Evolutionary conservation across 2,888 invertebrate genomes (phyloP).

Genomic region (Brenthis daphne): DNA sequence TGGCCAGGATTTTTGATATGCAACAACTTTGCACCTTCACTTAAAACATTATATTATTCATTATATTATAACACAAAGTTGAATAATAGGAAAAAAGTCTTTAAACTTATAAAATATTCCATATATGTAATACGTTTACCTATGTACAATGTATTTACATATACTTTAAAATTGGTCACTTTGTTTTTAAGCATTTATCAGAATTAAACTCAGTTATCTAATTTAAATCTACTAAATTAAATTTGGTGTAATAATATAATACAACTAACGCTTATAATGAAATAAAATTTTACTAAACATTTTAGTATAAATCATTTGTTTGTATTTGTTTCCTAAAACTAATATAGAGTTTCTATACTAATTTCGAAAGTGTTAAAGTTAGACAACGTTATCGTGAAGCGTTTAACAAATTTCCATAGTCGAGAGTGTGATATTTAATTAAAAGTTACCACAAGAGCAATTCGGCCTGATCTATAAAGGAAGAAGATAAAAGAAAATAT

Average conservation of each 20-base stretch:
- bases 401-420: constrained; percentile 28
- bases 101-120: too few species aligned
- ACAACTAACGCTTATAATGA: background rate
- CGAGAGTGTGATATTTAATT: constrained; percentile 28
- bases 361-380: constrained; percentile 23
- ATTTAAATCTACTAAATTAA: too few species aligned
- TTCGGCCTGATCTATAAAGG: constrained; percentile 14
- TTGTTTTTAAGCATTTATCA: too few species aligned
- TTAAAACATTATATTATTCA: too few species aligned
- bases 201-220: too few species aligned
- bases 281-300: background rate
- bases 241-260: background rate
- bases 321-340: constrained; percentile 10
- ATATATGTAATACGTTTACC: too few species aligned
- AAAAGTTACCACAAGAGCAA: constrained; percentile 21
- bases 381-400: constrained; percentile 26
- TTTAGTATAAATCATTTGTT: constrained; percentile 8
- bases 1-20: too few species aligned
- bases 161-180: too few species aligned
- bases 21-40: too few species aligned
- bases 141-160: too few species aligned
- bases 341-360: constrained; percentile 22
- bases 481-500: constrained; percentile 13
- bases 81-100: too few species aligned
- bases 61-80: too few species aligned